A percentile compares a stretch with the other conserved stretches of the same genome.
Evolutionary conservation across 2,797 vertebrate genomes (phyloP).

Genomic region (Tragelaphus eurycerus): DNA sequence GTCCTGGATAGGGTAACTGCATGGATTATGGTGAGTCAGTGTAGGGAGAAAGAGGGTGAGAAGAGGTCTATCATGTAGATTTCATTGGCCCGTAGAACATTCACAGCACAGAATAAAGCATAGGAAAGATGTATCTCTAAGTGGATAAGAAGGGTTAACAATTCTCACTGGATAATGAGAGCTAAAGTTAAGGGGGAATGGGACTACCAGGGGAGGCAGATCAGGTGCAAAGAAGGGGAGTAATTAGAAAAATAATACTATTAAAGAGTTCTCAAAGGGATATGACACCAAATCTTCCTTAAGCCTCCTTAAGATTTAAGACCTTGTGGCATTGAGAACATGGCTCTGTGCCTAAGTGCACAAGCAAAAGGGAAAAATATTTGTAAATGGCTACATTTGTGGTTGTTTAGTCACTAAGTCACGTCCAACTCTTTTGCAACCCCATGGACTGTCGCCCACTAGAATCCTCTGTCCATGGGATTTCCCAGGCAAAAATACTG

Average conservation of each 20-base stretch:
- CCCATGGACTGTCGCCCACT: not conserved
- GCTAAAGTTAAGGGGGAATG: not conserved
- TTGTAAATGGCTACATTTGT: not conserved
- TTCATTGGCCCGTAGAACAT: not conserved
- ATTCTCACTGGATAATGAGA: not conserved
- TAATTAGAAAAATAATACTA: not conserved
- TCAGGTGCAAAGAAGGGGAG: not conserved
- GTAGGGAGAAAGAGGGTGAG: rapidly evolving
- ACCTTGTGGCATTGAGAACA: not conserved
- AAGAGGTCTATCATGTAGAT: not conserved
- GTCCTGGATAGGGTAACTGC: not conserved
- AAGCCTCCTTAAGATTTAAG: not conserved
- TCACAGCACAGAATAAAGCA: not conserved
- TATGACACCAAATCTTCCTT: not conserved
- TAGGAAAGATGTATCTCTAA: not conserved
- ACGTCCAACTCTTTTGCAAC: not conserved
- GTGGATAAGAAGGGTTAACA: not conserved
- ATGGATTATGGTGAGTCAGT: not conserved
- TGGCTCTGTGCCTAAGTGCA: not conserved
- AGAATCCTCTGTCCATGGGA: not conserved
- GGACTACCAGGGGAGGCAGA: not conserved
- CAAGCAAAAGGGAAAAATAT: not conserved
- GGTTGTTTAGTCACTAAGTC: not conserved
- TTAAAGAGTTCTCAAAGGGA: not conserved
- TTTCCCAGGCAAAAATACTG: not conserved